Base-by-base conservation (phyloP, 2,113 vertebrate species). In the Bufo gargarizans region DNA sequence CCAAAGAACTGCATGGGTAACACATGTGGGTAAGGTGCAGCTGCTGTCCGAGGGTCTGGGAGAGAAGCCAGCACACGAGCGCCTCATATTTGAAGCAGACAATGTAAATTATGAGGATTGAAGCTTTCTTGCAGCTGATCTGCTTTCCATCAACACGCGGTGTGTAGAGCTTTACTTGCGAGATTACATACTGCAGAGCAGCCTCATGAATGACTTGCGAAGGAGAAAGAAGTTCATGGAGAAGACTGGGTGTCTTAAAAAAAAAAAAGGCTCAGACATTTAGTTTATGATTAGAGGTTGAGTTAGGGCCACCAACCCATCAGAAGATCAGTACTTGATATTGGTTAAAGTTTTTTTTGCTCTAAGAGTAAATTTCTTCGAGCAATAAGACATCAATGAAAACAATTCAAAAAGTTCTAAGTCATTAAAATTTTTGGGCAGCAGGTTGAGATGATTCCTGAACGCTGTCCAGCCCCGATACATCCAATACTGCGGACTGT, bases 31-130 rank as follows among this genome's bases (percentile, higher is more conserved):
- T 17, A 74, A 59, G 69, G 33, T 53, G 47, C 45, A 4, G 12
- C 74, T 78, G 85, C 74, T 53, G 72, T 78, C 55, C n/a, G 55
- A 19, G 9, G 74, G 7, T 6, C 47, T 13, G 59, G 76, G 47
- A 86, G 49, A 79, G 45, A 43, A 79, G 85, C 85, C 76, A 79
- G 59, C 22, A 65, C 55, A 77, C 16, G 69, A 63, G 45, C 58
- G 43, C 20, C n/a, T 63, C 33, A 33, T 50, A 63, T 77, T 19
- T 78, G 59, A 7, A 79, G n/a, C 17, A 79, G 85, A 79, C 85
- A 86, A 55, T 43, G 85, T 79, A 86, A 65, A 79, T 78, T 49
- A 86, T 43, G n/a, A 63, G 85, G 69, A 59, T 69, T 4, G 8
- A 33, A 20, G 76, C n/a, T 65, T 77, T 77, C 49, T 71, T 85